Conservation (phyloP, 2,113 vertebrate genomes). For the Carollia perspicillata region DNA sequence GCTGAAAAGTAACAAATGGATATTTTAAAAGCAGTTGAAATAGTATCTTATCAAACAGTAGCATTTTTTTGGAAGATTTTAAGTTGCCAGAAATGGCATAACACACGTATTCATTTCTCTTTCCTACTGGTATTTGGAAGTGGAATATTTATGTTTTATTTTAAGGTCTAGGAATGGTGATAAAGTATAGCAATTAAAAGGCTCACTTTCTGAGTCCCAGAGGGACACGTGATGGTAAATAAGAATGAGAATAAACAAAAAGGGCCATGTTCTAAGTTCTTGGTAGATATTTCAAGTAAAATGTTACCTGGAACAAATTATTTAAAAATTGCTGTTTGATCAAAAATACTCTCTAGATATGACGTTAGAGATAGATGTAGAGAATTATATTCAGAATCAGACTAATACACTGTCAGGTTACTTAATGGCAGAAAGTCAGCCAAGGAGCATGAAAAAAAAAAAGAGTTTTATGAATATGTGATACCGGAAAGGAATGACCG, state of each 20-base stretch:
- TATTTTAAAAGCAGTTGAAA: constrained; percentile 20
- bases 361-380: not conserved
- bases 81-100: not conserved
- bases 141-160: not conserved
- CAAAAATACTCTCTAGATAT: not conserved
- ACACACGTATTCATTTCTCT: not conserved
- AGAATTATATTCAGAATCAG: not conserved
- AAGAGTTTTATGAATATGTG: not conserved
- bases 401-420: not conserved
- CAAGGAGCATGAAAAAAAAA: not conserved
- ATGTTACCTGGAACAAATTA: not conserved
- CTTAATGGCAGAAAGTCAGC: not conserved
- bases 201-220: not conserved
- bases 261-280: not conserved
- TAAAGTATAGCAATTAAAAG: not conserved
- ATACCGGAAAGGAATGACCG: not conserved
- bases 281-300: not conserved
- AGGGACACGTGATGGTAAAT: not conserved
- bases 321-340: not conserved
- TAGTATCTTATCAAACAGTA: not conserved
- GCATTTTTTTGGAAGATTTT: not conserved
- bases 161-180: not conserved
- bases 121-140: not conserved
- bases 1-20: not conserved
- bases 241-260: not conserved